Conservation (phyloP, 2,888 invertebrate genomes). For the Macrosoma leucophasiata region DNA sequence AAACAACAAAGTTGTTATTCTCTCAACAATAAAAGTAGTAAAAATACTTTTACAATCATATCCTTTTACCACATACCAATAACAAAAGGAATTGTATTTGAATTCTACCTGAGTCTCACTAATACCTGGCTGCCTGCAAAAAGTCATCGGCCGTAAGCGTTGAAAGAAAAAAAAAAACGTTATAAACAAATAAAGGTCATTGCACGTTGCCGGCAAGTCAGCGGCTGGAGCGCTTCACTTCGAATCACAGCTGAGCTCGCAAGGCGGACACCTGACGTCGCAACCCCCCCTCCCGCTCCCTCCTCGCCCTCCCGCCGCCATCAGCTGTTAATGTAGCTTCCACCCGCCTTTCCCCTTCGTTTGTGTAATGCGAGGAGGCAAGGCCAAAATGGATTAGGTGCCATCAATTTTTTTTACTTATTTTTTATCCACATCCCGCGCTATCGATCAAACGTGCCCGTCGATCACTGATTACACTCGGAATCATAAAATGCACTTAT, state of each 20-base stretch:
- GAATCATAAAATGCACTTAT: too few relatives aligned
- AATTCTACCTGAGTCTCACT: conserved; percentile 7
- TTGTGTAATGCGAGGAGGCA: conserved; percentile 70
- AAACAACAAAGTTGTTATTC: too few relatives aligned
- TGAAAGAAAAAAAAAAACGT: conserved; percentile 30
- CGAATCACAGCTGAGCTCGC: conserved; percentile 50
- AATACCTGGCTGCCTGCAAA: conserved; percentile 10
- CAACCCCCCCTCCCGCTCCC: conserved; percentile 32
- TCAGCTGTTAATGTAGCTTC: conserved; percentile 71
- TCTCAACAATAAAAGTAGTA: too few relatives aligned
- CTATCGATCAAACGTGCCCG: too few relatives aligned
- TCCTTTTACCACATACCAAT: too few relatives aligned
- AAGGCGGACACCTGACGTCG: conserved; percentile 70
- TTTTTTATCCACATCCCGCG: too few relatives aligned
- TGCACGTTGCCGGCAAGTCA: conserved; percentile 45
- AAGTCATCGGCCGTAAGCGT: conserved; percentile 15
- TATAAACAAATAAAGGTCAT: conserved; percentile 70
- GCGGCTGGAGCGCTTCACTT: conserved; percentile 54
- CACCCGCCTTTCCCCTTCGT: conserved; percentile 73
- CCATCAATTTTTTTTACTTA: conserved; percentile 16
- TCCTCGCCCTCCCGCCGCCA: conserved; percentile 43
- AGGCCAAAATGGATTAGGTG: conserved; percentile 44
- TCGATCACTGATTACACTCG: too few relatives aligned
- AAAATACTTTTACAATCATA: too few relatives aligned
- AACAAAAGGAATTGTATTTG: too few relatives aligned